These are phyloP conservation scores for Phaethornis superciliosus DNA, from an alignment of 2,113 vertebrate genomes.

Conservation along the genomic window DNA sequence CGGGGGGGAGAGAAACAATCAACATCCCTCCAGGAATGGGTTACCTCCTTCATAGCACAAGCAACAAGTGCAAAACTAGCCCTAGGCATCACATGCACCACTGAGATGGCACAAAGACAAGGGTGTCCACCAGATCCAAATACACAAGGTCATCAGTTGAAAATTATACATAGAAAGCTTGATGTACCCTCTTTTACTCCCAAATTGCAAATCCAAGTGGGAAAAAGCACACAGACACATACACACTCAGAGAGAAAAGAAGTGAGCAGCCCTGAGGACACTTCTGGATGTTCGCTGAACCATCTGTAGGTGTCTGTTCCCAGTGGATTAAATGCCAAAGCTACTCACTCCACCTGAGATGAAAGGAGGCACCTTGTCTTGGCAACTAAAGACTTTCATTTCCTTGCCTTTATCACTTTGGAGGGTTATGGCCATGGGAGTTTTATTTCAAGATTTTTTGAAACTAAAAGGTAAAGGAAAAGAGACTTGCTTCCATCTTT, in stretches of 20 bases:
- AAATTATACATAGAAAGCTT: not conserved
- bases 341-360: not conserved
- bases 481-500: not conserved
- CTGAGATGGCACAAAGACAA: not conserved
- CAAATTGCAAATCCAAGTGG: not conserved
- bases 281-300: not conserved
- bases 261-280: not conserved
- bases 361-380: not conserved
- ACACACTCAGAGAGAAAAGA: not conserved
- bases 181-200: not conserved
- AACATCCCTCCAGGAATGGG: not conserved
- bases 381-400: not conserved
- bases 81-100: not conserved
- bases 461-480: slow-evolving; percentile 16
- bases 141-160: not conserved
- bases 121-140: not conserved
- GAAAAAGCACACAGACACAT: not conserved
- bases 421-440: not conserved
- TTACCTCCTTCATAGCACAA: not conserved
- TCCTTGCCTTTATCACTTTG: not conserved
- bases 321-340: not conserved
- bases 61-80: not conserved
- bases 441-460: slow-evolving; percentile 5
- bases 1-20: not conserved
- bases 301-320: not conserved